These are phyloP conservation scores for Aspidoscelis tigris DNA, from an alignment of 2,113 vertebrate species.

Conservation along the genomic window DNA sequence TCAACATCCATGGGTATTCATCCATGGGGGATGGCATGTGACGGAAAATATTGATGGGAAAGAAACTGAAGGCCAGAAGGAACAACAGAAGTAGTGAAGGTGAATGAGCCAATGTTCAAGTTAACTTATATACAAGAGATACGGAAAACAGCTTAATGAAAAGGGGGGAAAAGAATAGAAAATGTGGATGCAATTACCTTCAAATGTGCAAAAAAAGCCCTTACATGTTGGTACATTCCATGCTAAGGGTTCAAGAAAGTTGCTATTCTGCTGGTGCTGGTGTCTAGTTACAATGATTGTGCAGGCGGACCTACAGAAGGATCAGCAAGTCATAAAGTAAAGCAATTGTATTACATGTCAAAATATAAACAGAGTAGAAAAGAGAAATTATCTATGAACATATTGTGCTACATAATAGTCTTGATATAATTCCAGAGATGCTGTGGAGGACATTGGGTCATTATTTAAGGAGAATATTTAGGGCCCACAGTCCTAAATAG, in stretches of 20 bases:
- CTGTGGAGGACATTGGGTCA: neutral
- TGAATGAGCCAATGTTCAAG: neutral
- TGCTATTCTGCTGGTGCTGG: too few relatives aligned
- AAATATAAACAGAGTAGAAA: neutral
- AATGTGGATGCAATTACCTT: neutral
- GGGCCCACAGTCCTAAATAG: too few relatives aligned
- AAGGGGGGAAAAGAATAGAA: neutral
- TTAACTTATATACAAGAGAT: neutral
- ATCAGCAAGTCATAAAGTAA: neutral
- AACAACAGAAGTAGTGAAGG: neutral
- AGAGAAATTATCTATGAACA: neutral
- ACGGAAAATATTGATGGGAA: neutral
- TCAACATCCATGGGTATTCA: rapidly evolving
- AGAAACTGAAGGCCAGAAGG: neutral
- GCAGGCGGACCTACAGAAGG: neutral
- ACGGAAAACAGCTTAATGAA: neutral
- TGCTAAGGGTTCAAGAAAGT: neutral
- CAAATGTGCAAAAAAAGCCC: neutral
- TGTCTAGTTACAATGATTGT: neutral
- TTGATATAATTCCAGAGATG: neutral
- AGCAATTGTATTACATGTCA: neutral
- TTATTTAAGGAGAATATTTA: too few relatives aligned
- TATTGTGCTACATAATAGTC: neutral
- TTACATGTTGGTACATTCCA: neutral
- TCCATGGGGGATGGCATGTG: neutral